Evolutionary conservation across 1,140 invertebrate genomes (phyloP).

Genomic region (Amyelois transitella): DNA sequence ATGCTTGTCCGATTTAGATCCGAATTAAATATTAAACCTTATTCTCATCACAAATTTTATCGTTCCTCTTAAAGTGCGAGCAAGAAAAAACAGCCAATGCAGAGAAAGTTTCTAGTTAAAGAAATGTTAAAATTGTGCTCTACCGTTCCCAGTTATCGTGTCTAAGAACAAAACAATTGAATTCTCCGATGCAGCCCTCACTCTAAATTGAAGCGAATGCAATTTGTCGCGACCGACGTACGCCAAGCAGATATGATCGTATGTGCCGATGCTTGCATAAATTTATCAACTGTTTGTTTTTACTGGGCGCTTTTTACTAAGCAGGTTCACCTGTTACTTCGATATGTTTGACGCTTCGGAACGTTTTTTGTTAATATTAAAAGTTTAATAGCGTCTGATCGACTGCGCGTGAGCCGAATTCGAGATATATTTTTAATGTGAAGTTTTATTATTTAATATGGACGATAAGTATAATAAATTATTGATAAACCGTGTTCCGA

Average conservation of each 20-base stretch:
- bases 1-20: no score
- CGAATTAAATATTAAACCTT: no score
- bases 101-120: no score
- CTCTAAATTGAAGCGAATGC: slow-evolving; percentile 61
- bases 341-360: slow-evolving; percentile 47
- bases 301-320: slow-evolving; percentile 30
- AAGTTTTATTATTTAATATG: background rate
- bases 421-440: background rate
- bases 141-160: slow-evolving; percentile 25
- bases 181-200: slow-evolving; percentile 41
- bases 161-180: slow-evolving; percentile 34
- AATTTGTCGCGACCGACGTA: slow-evolving; percentile 64
- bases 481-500: background rate
- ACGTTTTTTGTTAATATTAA: slow-evolving; percentile 59
- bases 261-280: slow-evolving; percentile 49
- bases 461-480: background rate
- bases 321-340: slow-evolving; percentile 52
- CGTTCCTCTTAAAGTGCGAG: no score
- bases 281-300: slow-evolving; percentile 61
- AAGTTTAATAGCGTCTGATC: slow-evolving; percentile 54
- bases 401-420: slow-evolving; percentile 41
- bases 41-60: no score
- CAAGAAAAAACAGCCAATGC: no score
- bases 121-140: no score
- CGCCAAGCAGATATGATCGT: slow-evolving; percentile 68